Evolutionary conservation across 1,140 invertebrate species (phyloP), one percentile per base, ranked within the genome.

Genomic region (Papilio glaucus): DNA sequence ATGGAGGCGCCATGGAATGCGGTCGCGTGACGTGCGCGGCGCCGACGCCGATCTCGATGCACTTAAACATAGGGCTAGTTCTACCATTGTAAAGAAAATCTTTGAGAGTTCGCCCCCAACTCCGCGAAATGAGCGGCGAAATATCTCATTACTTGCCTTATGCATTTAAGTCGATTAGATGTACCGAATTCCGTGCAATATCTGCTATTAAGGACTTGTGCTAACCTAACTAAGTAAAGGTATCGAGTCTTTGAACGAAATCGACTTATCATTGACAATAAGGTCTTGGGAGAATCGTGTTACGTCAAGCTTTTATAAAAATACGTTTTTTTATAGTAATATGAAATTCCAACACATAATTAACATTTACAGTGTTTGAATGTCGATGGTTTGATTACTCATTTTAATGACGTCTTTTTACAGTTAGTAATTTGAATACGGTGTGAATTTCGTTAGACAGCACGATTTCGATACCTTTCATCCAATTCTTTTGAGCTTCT

Each of bases 1-100:
- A 92, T 92, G 90, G 85, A 92, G 85, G 86, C 88, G 87, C 88
- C 85, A 82, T 85, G 90, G 90, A 92, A 92, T 92, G 90, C 88
- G 90, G 90, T 87, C 90, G 87, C 84, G 83, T 92, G 88, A 92
- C 90, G 88, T 87, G 83, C 71, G 79, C 88, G 88, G 88, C 90
- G 88, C 90, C 88, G 86, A 83, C 85, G 75, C 84, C 80, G 83
- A 86, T 87, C 86, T 89, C 81, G 84, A 84, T 91, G 88, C 89
- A 90, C 88, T 89, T 86, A 81, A 88, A 83, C 85, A 83, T 86
- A 87, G 82, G 82, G 79, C 84, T 89, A 89, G 80, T 77, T 81
- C 73, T 81, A 77, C 76, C 77, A 77, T 78, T 79, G 77, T 81
- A 77, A 71, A 69, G 61, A 21, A 24, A 65, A 65, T 65, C 62